Percentiles rank a stretch among this genome's conserved stretches.
phyloP scores from a whole-genome alignment of 2,113 vertebrate species.

The Corythornis madagascariensis region DNA sequence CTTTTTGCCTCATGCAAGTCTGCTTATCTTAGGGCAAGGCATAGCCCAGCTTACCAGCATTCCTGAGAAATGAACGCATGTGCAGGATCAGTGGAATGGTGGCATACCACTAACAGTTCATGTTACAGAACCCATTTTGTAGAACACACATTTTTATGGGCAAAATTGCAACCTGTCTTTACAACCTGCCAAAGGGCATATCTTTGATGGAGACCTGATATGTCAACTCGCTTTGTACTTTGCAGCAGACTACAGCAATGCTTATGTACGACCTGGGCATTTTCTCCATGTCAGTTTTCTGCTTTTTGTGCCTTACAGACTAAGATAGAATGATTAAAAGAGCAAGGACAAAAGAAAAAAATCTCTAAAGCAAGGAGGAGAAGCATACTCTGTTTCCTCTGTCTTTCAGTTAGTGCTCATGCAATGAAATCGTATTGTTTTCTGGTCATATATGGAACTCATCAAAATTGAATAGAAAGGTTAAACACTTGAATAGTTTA shows the following conservation, averaged over 20 bases:
- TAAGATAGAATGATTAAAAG: not conserved
- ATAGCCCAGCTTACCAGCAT: conserved; percentile 57
- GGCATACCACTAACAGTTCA: conserved; percentile 61
- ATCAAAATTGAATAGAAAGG: conserved; percentile 9
- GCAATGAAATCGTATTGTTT: not conserved
- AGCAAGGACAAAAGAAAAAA: conserved; percentile 19
- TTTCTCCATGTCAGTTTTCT: not conserved
- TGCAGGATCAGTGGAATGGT: conserved; percentile 60
- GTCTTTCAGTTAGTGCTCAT: not conserved
- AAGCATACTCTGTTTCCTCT: conserved; percentile 3
- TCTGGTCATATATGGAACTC: not conserved
- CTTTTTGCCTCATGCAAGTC: not conserved
- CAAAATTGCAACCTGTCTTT: conserved; percentile 48
- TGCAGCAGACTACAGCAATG: not conserved
- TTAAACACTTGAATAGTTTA: conserved; percentile 15
- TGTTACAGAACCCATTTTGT: conserved; percentile 65
- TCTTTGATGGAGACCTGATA: not conserved
- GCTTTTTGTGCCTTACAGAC: not conserved
- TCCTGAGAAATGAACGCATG: conserved; percentile 69
- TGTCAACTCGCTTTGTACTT: not conserved
- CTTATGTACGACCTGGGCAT: not conserved
- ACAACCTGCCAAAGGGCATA: conserved; percentile 15
- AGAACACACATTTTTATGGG: conserved; percentile 26
- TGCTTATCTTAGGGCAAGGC: conserved; percentile 61
- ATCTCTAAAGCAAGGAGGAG: not conserved